Evolutionary conservation across 2,888 invertebrate species (phyloP).

Genomic region (Phragmatobia fuliginosa): DNA sequence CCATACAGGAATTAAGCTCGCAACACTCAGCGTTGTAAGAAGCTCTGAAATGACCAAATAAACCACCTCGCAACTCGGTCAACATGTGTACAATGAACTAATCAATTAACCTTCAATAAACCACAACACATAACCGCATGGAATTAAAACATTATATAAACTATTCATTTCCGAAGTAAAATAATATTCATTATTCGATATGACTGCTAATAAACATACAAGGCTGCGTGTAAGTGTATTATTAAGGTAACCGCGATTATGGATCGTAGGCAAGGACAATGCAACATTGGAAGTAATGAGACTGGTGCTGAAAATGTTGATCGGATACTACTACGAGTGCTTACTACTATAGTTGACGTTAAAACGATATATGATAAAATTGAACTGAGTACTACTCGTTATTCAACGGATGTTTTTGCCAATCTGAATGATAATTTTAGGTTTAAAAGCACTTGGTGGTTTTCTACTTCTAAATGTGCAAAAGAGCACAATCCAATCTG

Average conservation of each 20-base stretch:
- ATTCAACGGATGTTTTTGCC: no score
- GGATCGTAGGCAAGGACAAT: conserved; percentile 49
- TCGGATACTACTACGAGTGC: conserved; percentile 12
- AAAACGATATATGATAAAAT: neutral
- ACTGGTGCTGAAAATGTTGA: conserved; percentile 44
- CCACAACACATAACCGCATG: neutral
- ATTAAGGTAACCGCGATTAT: conserved; percentile 35
- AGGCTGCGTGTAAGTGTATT: conserved; percentile 45
- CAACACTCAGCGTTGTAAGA: no score
- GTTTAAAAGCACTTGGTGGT: no score
- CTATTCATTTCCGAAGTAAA: conserved; percentile 37
- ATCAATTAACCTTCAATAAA: neutral
- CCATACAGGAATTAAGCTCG: no score
- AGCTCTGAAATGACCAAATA: no score
- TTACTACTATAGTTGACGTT: neutral
- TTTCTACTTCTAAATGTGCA: no score
- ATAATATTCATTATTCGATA: conserved; percentile 45
- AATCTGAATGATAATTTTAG: no score
- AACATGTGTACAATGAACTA: neutral
- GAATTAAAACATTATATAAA: conserved; percentile 10
- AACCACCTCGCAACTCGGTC: no score
- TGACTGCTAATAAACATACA: conserved; percentile 50
- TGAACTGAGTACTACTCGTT: neutral
- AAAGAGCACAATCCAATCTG: no score
- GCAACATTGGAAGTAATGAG: conserved; percentile 48